phyloP scores from a whole-genome alignment of 2,113 vertebrate genomes.

The Craseonycteris thonglongyai region DNA sequence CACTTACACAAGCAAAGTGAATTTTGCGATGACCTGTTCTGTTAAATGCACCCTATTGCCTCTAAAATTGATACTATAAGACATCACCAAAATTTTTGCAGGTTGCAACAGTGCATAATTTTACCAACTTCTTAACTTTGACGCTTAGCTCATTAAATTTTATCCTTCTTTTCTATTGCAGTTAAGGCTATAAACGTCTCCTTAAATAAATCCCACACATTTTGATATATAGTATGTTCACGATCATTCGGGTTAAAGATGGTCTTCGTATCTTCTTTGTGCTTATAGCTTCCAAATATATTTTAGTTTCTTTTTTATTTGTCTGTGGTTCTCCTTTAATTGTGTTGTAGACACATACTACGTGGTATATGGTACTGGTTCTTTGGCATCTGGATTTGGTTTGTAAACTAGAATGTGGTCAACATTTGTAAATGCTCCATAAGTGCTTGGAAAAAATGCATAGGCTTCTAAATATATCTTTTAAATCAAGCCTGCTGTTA shows the following conservation, averaged over 20 bases:
- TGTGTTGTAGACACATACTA: too few relatives aligned
- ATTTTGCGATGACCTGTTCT: slow-evolving; percentile 84
- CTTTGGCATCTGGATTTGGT: not conserved
- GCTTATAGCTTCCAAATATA: not conserved
- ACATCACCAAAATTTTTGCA: slow-evolving; percentile 86
- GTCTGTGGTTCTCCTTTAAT: not conserved
- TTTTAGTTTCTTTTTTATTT: not conserved
- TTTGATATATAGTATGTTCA: not conserved
- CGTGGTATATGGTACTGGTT: not conserved
- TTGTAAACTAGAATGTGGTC: not conserved
- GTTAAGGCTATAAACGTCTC: not conserved
- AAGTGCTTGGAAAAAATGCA: not conserved
- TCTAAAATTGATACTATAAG: slow-evolving; percentile 86
- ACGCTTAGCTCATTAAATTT: not conserved
- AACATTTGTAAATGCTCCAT: not conserved
- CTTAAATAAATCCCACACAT: not conserved
- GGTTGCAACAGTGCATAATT: slow-evolving; percentile 88
- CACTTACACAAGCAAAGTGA: slow-evolving; percentile 81
- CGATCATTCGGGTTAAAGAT: not conserved
- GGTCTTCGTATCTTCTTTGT: not conserved
- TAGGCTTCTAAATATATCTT: not conserved
- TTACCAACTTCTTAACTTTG: slow-evolving; percentile 63
- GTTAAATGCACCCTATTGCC: slow-evolving; percentile 86
- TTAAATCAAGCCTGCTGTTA: not conserved
- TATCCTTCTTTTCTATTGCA: not conserved